Evolutionary conservation across 2,888 invertebrate genomes (phyloP).

Genomic region (Leptopilina syphax): DNA sequence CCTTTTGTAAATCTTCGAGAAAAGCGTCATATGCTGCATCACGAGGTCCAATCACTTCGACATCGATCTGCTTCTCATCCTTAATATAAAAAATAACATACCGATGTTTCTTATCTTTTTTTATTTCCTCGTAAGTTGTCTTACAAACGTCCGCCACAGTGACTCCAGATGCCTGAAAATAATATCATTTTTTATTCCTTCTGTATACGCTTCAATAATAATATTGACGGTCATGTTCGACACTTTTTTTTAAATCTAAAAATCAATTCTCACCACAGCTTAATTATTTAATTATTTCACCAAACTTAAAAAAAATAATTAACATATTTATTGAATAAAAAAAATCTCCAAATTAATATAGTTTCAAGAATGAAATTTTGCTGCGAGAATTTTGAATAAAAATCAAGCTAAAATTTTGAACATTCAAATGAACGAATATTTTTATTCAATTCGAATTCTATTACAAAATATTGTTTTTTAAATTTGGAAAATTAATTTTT

Average conservation of each 20-base stretch:
- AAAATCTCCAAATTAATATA: neutral
- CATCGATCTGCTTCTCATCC: constrained; percentile 97
- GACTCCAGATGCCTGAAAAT: constrained; percentile 92
- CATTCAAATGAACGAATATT: no score
- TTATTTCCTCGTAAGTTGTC: constrained; percentile 97
- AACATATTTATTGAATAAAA: no score
- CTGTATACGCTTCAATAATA: neutral
- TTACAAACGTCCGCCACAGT: constrained; percentile 97
- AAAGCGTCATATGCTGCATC: constrained; percentile 96
- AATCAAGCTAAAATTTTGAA: no score
- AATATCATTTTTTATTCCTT: constrained; percentile 27
- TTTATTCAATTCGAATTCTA: no score
- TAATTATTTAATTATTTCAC: neutral
- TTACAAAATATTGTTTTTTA: no score
- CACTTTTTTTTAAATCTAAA: neutral
- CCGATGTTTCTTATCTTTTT: constrained; percentile 98
- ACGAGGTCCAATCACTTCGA: constrained; percentile 93
- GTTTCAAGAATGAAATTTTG: no score
- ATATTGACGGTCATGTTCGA: neutral
- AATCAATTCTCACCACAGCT: neutral
- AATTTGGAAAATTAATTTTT: no score
- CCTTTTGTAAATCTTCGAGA: constrained; percentile 93
- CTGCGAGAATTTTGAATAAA: no score
- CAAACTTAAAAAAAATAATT: neutral
- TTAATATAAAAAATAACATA: constrained; percentile 98